These are phyloP conservation scores for Emydura subglobosa DNA, from an alignment of 2,113 vertebrate genomes.

Conservation along the genomic window DNA sequence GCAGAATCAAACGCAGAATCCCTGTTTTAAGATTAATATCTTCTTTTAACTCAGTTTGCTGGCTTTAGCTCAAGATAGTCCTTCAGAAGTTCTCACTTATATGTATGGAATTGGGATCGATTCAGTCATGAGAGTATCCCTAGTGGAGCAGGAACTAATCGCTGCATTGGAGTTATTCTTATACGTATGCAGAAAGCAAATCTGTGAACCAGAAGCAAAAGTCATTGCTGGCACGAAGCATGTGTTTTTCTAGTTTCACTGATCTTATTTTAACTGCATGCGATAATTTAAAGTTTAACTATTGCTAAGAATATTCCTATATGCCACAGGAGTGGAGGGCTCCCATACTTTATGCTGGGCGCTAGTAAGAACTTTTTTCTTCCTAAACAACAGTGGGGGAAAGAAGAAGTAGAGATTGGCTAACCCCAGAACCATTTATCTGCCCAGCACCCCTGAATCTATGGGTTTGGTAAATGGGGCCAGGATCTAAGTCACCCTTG, in stretches of 20 bases:
- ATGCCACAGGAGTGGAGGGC: neutral
- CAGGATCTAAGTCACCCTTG: neutral
- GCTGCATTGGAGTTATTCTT: neutral
- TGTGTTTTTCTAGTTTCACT: neutral
- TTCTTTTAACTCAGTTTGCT: neutral
- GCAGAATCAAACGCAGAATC: neutral
- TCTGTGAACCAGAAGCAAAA: constrained; percentile 48
- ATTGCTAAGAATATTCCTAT: neutral
- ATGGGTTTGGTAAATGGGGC: neutral
- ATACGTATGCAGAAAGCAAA: constrained; percentile 29
- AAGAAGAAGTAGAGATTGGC: neutral
- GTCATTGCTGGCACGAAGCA: constrained; percentile 32
- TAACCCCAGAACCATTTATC: constrained; percentile 1
- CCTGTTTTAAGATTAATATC: constrained; percentile 10
- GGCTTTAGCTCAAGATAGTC: constrained; percentile 36
- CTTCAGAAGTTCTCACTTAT: constrained; percentile 46
- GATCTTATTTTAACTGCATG: neutral
- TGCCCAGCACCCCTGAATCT: neutral
- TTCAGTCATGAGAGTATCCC: neutral
- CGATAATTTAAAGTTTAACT: neutral
- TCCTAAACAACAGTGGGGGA: neutral
- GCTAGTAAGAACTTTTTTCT: neutral
- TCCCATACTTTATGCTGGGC: neutral
- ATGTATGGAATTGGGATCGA: constrained; percentile 25
- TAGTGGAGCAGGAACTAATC: neutral